These are phyloP conservation scores for Cataglyphis rosenhaueri DNA, from an alignment of 2,888 invertebrate species.

Conservation along the genomic window DNA sequence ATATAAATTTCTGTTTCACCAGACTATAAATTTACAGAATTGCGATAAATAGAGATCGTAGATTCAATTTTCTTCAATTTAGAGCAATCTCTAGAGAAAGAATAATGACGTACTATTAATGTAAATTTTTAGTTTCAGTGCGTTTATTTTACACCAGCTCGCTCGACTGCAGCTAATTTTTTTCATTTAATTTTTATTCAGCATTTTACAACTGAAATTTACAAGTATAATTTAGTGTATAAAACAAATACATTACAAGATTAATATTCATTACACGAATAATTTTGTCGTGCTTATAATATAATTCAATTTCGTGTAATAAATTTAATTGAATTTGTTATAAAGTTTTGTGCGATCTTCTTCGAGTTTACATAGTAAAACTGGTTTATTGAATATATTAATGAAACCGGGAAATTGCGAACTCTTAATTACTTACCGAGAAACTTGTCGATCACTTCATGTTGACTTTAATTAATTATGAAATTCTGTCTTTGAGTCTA, in stretches of 20 bases:
- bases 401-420: conserved; percentile 18
- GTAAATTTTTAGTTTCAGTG: neutral
- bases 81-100: neutral
- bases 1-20: neutral
- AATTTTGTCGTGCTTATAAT: neutral
- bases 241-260: neutral
- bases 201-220: neutral
- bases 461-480: conserved; percentile 10
- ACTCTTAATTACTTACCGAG: conserved; percentile 24
- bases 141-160: neutral
- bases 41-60: neutral
- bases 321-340: conserved; percentile 18
- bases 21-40: neutral
- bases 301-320: neutral
- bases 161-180: neutral
- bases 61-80: conserved; percentile 16
- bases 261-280: conserved; percentile 23
- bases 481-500: conserved; percentile 4
- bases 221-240: conserved; percentile 14
- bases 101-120: conserved; percentile 26
- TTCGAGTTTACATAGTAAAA: conserved; percentile 21
- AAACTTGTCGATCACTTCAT: neutral
- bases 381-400: conserved; percentile 29
- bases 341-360: neutral
- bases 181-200: conserved; percentile 21